Evolutionary conservation across 2,797 vertebrate species (phyloP).

Genomic region (Euthynnus affinis): DNA sequence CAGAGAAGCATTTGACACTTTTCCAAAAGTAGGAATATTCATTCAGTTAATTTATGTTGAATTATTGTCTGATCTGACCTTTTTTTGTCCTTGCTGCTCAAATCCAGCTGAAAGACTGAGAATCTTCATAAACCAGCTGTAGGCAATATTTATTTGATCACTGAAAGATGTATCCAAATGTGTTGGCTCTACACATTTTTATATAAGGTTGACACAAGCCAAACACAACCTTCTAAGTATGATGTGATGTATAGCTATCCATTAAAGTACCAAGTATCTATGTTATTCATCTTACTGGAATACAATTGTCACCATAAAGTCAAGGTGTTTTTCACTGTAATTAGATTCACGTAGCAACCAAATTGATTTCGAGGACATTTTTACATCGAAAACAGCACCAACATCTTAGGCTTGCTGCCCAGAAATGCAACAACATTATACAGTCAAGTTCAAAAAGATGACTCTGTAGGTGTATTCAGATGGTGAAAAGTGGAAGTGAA

Average conservation of each 20-base stretch:
- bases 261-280: no score
- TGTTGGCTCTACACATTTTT: neutral
- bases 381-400: neutral
- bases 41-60: conserved; percentile 4
- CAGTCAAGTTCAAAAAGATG: neutral
- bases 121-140: neutral
- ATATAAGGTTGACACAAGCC: neutral
- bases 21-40: conserved; percentile 2
- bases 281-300: neutral
- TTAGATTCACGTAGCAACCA: neutral
- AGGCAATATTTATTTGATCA: neutral
- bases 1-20: neutral
- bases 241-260: no score
- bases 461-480: neutral
- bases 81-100: neutral
- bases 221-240: neutral
- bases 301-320: neutral
- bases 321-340: neutral
- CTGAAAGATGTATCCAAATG: neutral
- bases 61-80: conserved; percentile 6
- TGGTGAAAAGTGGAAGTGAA: neutral
- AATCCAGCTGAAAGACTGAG: conserved; percentile 3
- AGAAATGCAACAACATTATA: neutral
- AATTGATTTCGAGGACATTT: neutral
- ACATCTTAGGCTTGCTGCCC: neutral